A percentile compares a stretch with the other conserved stretches of the same genome.
phyloP scores from a whole-genome alignment of 1,140 invertebrate species.

The Sinonovacula constricta region DNA sequence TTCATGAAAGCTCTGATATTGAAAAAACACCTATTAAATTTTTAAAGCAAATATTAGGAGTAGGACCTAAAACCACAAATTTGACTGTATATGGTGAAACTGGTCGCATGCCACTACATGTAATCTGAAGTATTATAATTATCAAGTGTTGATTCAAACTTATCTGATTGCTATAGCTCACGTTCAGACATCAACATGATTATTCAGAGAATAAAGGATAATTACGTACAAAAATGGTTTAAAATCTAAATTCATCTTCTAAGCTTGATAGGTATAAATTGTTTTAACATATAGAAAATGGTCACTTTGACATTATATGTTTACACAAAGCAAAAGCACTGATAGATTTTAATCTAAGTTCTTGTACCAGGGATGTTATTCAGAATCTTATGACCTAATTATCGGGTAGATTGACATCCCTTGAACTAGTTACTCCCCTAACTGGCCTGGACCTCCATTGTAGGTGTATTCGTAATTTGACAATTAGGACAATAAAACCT shows the following conservation, averaged over 20 bases:
- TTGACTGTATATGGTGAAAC: conserved; percentile 11
- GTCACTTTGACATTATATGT: no score
- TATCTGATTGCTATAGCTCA: neutral
- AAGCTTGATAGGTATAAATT: neutral
- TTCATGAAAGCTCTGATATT: conserved; percentile 16
- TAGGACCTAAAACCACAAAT: conserved; percentile 5
- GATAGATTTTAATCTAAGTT: no score
- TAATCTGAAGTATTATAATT: neutral
- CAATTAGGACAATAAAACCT: no score
- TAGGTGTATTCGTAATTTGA: no score
- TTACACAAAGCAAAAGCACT: no score
- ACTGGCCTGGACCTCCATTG: no score
- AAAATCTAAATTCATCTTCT: neutral
- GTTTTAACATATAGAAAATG: no score
- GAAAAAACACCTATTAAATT: conserved; percentile 6
- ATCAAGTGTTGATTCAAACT: conserved; percentile 5
- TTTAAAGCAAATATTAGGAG: conserved; percentile 4
- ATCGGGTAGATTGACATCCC: no score
- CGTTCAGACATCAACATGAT: neutral
- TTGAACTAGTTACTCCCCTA: no score
- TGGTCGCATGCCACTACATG: neutral
- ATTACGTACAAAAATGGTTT: neutral
- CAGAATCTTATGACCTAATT: no score
- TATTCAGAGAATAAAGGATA: neutral
- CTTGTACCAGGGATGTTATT: no score